Evolutionary conservation across 2,113 vertebrate genomes (phyloP).

Genomic region (Gobio gobio): DNA sequence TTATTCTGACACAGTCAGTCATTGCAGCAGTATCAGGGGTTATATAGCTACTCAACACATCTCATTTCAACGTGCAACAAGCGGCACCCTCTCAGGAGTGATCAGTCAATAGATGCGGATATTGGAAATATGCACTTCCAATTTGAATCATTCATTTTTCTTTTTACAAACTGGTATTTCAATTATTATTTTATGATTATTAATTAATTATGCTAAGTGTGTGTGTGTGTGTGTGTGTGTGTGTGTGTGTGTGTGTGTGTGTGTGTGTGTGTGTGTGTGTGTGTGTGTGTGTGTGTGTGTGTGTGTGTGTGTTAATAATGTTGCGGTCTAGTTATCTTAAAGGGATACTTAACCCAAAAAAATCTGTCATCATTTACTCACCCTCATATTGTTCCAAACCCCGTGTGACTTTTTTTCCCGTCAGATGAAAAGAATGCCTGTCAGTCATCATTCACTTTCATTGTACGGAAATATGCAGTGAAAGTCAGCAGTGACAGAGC

Average conservation of each 20-base stretch:
- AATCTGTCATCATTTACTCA: background rate
- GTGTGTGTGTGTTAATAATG: background rate
- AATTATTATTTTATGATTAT: too few species aligned
- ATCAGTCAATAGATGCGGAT: background rate
- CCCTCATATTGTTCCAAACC: background rate
- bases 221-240: background rate
- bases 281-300: too few species aligned
- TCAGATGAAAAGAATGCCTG: background rate
- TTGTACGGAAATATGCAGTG: background rate
- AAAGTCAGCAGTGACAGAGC: background rate
- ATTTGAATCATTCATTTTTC: background rate
- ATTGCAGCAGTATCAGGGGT: constrained; percentile 34
- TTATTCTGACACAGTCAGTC: constrained; percentile 19
- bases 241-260: background rate
- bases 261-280: too few species aligned
- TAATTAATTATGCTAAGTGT: background rate
- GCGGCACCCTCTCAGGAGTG: constrained; percentile 1
- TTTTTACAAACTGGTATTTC: background rate
- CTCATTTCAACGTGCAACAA: constrained; percentile 36
- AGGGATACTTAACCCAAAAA: background rate
- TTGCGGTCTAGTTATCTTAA: background rate
- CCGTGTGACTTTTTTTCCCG: background rate
- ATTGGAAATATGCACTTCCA: background rate
- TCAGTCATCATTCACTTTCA: background rate
- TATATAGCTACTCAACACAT: background rate